A percentile compares a stretch with the other conserved stretches of the same genome.
Evolutionary conservation across 2,888 invertebrate species (phyloP).

Genomic region (Idaea dimidiata): DNA sequence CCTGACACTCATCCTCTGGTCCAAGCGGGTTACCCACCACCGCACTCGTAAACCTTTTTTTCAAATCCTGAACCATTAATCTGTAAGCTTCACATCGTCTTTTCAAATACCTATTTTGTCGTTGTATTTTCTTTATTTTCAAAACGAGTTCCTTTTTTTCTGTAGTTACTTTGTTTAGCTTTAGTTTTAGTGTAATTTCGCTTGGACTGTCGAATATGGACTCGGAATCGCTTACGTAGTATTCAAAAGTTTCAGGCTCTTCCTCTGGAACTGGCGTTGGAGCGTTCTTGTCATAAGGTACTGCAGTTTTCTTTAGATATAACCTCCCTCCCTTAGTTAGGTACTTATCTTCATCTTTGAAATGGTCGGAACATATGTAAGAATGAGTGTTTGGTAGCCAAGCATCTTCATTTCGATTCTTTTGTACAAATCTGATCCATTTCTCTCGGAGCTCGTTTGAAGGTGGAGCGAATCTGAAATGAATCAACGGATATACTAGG

Average conservation of each 20-base stretch:
- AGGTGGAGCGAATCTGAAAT: no score
- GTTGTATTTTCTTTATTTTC: constrained; percentile 21
- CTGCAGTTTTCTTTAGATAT: constrained; percentile 10
- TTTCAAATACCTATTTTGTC: constrained; percentile 22
- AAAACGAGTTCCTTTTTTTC: constrained; percentile 21
- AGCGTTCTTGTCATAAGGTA: constrained; percentile 7
- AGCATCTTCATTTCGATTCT: constrained; percentile 13
- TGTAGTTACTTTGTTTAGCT: constrained; percentile 15
- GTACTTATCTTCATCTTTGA: constrained; percentile 11
- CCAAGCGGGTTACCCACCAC: no score
- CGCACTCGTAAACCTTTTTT: neutral
- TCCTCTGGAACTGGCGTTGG: neutral
- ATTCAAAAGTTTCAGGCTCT: neutral
- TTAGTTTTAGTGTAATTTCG: constrained; percentile 24
- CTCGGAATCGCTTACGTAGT: constrained; percentile 19
- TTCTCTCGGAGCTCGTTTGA: no score
- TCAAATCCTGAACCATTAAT: neutral
- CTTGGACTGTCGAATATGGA: constrained; percentile 29
- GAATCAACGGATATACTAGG: no score
- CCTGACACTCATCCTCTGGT: no score
- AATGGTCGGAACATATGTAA: constrained; percentile 15
- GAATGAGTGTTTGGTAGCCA: constrained; percentile 12
- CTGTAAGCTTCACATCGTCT: constrained; percentile 18
- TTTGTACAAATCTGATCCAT: constrained; percentile 11
- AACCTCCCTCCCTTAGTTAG: constrained; percentile 4